phyloP scores from a whole-genome alignment of 2,113 vertebrate genomes.

The Sterna hirundo region DNA sequence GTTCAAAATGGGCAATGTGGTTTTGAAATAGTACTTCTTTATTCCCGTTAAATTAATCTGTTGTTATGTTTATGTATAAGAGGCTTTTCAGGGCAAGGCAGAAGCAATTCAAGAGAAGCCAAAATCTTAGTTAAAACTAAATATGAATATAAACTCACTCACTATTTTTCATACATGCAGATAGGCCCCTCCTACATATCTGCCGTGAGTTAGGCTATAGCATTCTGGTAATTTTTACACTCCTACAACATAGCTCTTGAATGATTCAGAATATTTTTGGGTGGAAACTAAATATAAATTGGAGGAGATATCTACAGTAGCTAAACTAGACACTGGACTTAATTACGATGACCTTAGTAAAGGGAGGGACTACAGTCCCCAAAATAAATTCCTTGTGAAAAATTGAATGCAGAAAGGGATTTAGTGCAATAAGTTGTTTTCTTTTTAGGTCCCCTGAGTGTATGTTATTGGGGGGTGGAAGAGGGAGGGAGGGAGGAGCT shows the following conservation, averaged over 20 bases:
- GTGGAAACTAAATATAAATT: conserved; percentile 43
- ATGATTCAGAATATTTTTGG: conserved; percentile 48
- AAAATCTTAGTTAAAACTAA: neutral
- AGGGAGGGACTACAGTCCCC: neutral
- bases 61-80: neutral
- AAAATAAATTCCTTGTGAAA: neutral
- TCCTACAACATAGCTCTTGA: conserved; percentile 18
- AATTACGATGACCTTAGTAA: conserved; percentile 35
- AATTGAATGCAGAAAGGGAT: neutral
- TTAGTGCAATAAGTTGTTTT: neutral
- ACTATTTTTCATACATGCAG: neutral
- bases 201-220: neutral
- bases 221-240: conserved; percentile 31
- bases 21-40: neutral
- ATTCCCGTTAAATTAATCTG: neutral
- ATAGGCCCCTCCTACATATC: conserved; percentile 18
- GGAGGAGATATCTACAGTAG: neutral
- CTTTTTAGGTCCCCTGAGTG: neutral
- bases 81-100: neutral
- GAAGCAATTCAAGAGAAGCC: neutral
- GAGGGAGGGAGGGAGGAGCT: neutral
- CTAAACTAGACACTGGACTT: neutral
- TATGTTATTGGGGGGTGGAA: neutral
- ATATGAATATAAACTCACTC: neutral
- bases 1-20: neutral